Evolutionary conservation across 2,113 vertebrate species (phyloP).

Genomic region (Malurus melanocephalus): DNA sequence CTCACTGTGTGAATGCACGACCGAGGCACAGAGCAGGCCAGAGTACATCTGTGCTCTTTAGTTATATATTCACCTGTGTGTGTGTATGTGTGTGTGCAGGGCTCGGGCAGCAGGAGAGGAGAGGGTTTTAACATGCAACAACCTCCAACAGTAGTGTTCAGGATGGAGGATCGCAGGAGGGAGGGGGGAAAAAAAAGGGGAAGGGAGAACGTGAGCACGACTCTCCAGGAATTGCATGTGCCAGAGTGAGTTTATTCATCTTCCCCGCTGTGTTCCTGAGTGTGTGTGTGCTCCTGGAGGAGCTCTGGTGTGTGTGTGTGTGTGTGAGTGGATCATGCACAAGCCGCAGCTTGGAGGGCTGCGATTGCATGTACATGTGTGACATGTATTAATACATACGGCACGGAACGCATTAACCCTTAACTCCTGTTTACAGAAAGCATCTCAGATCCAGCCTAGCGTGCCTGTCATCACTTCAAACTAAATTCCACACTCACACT

Average conservation of each 20-base stretch:
- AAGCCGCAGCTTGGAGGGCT: neutral
- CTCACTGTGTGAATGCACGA: neutral
- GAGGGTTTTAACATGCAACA: neutral
- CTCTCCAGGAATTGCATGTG: slow-evolving; percentile 36
- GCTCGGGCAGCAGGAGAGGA: neutral
- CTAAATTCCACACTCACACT: slow-evolving; percentile 57
- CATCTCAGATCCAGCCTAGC: slow-evolving; percentile 55
- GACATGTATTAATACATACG: slow-evolving; percentile 34
- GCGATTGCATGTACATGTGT: neutral
- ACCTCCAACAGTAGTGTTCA: neutral
- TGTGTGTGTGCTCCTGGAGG: neutral
- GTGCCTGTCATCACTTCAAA: slow-evolving; percentile 62
- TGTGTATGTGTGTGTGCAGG: neutral
- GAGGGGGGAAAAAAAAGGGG: neutral
- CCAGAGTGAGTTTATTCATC: slow-evolving; percentile 18
- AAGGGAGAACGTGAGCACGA: neutral
- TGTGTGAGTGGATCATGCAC: neutral
- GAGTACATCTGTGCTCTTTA: neutral
- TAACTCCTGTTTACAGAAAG: slow-evolving; percentile 62
- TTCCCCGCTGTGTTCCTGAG: neutral
- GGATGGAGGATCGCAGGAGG: neutral
- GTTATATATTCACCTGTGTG: neutral
- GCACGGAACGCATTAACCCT: slow-evolving; percentile 55
- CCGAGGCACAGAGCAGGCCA: neutral
- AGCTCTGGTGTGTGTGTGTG: neutral